These are phyloP conservation scores for Argynnis bischoffii DNA, from an alignment of 2,888 invertebrate genomes.

Conservation along the genomic window DNA sequence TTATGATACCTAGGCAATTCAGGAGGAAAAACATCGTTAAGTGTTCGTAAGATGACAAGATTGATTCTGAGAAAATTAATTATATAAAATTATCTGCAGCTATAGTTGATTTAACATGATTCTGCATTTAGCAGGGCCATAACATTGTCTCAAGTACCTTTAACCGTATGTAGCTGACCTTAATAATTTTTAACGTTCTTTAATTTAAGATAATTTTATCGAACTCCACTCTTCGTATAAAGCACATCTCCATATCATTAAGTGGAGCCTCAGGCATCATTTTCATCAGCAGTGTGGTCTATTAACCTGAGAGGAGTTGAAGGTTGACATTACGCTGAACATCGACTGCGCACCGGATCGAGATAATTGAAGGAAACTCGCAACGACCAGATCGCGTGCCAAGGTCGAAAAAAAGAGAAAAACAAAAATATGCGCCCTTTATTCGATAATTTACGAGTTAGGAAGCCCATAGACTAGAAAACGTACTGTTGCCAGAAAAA, in stretches of 20 bases:
- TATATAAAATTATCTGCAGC: constrained; percentile 13
- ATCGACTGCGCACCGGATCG: constrained; percentile 32
- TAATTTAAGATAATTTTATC: constrained; percentile 27
- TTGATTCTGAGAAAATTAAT: constrained; percentile 21
- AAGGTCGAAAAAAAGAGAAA: constrained; percentile 56
- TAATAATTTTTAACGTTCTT: constrained; percentile 24
- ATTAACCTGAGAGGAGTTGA: constrained; percentile 31
- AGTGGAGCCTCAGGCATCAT: constrained; percentile 28
- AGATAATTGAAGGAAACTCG: constrained; percentile 50
- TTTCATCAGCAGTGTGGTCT: constrained; percentile 23
- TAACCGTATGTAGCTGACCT: constrained; percentile 22
- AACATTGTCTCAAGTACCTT: constrained; percentile 6
- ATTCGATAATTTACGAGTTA: constrained; percentile 53
- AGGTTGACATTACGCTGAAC: constrained; percentile 38
- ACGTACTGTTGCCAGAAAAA: not conserved
- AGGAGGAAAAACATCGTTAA: not conserved
- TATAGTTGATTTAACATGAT: constrained; percentile 8
- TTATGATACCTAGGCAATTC: not conserved
- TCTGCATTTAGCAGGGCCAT: constrained; percentile 9
- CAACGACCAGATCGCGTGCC: constrained; percentile 60
- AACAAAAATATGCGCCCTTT: constrained; percentile 50
- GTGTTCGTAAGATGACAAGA: constrained; percentile 5
- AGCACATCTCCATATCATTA: constrained; percentile 33
- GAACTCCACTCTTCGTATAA: constrained; percentile 28
- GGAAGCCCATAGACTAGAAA: constrained; percentile 29